Percentiles rank a stretch among this genome's conserved stretches.
Evolutionary conservation across 2,888 invertebrate species (phyloP).

Genomic region (Callosobruchus maculatus): DNA sequence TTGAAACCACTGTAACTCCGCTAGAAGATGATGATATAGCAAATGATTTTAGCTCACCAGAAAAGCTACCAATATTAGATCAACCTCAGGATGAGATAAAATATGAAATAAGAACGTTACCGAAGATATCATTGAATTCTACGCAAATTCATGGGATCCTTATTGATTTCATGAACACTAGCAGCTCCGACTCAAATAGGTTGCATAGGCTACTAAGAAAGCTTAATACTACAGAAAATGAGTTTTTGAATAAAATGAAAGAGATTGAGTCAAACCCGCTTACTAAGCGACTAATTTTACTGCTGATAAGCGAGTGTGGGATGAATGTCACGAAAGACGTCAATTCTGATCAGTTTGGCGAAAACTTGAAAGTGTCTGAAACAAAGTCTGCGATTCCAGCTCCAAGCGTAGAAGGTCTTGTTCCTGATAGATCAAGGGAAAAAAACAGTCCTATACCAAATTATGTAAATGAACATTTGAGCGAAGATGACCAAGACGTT

Average conservation of each 20-base stretch:
- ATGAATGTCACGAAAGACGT: slow-evolving; percentile 50
- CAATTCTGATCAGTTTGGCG: neutral
- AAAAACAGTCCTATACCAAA: slow-evolving; percentile 19
- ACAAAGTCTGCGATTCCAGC: neutral
- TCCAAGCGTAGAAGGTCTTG: neutral
- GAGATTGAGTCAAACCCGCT: slow-evolving; percentile 75
- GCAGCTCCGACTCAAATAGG: slow-evolving; percentile 63
- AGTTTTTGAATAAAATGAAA: slow-evolving; percentile 76
- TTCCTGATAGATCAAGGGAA: neutral
- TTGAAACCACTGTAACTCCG: slow-evolving; percentile 34
- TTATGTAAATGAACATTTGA: slow-evolving; percentile 33
- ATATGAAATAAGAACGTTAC: slow-evolving; percentile 49
- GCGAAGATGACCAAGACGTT: slow-evolving; percentile 60
- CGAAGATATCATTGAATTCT: slow-evolving; percentile 38
- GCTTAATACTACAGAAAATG: slow-evolving; percentile 70
- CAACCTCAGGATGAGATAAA: slow-evolving; percentile 34
- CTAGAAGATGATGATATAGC: slow-evolving; percentile 23
- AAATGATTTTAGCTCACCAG: slow-evolving; percentile 9
- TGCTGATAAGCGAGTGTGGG: slow-evolving; percentile 73
- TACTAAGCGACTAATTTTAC: slow-evolving; percentile 67
- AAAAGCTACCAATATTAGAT: slow-evolving; percentile 11
- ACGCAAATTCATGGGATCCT: slow-evolving; percentile 43
- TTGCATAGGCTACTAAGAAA: slow-evolving; percentile 75
- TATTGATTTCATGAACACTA: slow-evolving; percentile 54
- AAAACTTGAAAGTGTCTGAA: slow-evolving; percentile 1